Base-by-base conservation (phyloP, 2,888 invertebrate species). In the Rhodophaea formosa region DNA sequence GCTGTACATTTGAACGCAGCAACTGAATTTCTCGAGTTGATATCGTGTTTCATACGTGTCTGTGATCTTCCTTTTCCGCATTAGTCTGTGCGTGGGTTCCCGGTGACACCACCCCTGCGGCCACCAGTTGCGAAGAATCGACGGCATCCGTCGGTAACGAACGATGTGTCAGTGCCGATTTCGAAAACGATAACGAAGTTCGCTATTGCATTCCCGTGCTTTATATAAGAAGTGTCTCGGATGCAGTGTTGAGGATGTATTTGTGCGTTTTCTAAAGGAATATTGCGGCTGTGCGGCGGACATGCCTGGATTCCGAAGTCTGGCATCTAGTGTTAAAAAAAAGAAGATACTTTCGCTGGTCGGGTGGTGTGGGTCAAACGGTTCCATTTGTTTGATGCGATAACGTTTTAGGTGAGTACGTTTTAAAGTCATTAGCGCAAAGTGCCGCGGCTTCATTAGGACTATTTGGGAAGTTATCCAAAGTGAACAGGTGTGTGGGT, bases 401-500 rank as follows among this genome's bases (percentile, higher is more conserved):
- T 90, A 91, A 89, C 82, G 73, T 84, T 90, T 89, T 90, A 90
- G 91, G 91, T 91, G 79, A 90, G 90, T 87, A 66, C 67, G 67
- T 74, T 75, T 78, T 71, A 69, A 72, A 72, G 59, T 77, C 76
- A 78, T 82, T 82, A 82, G 80, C 70, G 72, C 65, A 72, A 81
- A 80, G 72, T 72, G 74, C 55, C 42, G 44, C 57, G 68, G 71
- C 70, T 74, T 62, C 68, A 71, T 68, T 64, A 81, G 77, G 74
- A 63, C 58, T 70, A 70, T 69, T 74, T 70, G 70, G 66, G 61
- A 59, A 62, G 59, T 62, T 59, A 55, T 45, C 45, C 49, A 29
- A 49, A 17, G 70, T 64, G 66, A 56, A 68, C 76, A 77, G 74
- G 75, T 76, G 75, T 66, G 65, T 62, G 57, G 55, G 60, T 62